Evolutionary conservation across 2,797 vertebrate genomes (phyloP).

Genomic region (Tauraco hartlaubi): DNA sequence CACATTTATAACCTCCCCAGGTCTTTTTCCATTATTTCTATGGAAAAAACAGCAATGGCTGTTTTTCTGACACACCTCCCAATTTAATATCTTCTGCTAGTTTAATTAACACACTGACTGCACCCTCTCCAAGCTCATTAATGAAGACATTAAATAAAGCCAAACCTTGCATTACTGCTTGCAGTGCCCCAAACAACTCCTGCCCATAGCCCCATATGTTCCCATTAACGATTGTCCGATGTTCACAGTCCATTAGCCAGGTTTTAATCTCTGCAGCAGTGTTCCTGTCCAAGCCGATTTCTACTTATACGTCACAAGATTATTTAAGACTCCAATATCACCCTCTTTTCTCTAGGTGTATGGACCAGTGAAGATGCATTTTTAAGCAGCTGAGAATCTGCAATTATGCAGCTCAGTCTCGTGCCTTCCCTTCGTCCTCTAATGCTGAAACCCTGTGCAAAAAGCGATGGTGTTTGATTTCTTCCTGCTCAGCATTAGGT

Average conservation of each 20-base stretch:
- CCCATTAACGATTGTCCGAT: neutral
- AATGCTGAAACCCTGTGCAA: neutral
- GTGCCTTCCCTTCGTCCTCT: neutral
- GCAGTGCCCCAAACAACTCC: conserved; percentile 27
- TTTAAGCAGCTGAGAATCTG: neutral
- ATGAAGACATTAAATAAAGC: conserved; percentile 57
- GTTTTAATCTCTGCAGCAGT: conserved; percentile 24
- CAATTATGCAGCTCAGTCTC: neutral
- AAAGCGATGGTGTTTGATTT: conserved; percentile 15
- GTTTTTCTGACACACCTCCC: conserved; percentile 30
- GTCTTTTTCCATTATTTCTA: conserved; percentile 47
- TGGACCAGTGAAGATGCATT: neutral
- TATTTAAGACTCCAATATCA: conserved; percentile 4
- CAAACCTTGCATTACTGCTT: conserved; percentile 41
- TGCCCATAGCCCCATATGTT: neutral
- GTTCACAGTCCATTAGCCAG: conserved; percentile 45
- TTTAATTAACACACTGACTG: conserved; percentile 51
- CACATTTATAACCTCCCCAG: conserved; percentile 17
- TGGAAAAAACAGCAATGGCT: neutral
- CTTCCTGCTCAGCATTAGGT: neutral
- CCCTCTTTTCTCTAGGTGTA: neutral
- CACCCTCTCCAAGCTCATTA: conserved; percentile 11
- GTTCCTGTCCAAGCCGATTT: conserved; percentile 9
- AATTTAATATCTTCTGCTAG: conserved; percentile 32
- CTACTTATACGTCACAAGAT: conserved; percentile 13